A percentile compares a stretch with the other conserved stretches of the same genome.
Conservation (phyloP, 2,113 vertebrate species). For the Syngnathus floridae region DNA sequence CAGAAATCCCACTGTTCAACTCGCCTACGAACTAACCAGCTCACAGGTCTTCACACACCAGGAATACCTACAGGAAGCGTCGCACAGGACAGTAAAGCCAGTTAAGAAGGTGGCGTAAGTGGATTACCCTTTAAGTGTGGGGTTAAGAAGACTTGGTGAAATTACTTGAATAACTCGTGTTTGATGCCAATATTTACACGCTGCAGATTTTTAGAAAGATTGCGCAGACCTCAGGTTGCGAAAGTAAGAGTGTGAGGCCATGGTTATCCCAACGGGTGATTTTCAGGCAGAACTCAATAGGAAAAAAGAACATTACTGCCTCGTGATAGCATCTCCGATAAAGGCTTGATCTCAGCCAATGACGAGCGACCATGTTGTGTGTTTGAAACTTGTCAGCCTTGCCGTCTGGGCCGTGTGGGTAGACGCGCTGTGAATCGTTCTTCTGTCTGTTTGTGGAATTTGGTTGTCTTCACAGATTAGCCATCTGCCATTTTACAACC, state of each 20-base stretch:
- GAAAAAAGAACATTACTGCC: not conserved
- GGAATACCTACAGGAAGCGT: constrained; percentile 44
- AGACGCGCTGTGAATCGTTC: constrained; percentile 7
- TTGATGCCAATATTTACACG: not conserved
- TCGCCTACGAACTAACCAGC: constrained; percentile 15
- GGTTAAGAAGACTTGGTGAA: constrained; percentile 29
- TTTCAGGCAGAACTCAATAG: not conserved
- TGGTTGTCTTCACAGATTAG: constrained; percentile 61
- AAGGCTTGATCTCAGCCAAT: not conserved
- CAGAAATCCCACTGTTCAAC: constrained; percentile 25
- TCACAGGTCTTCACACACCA: constrained; percentile 30
- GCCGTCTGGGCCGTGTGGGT: constrained; percentile 14
- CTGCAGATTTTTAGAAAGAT: not conserved
- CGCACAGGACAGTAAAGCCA: constrained; percentile 32
- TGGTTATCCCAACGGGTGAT: not conserved
- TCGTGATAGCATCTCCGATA: not conserved
- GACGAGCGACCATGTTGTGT: not conserved
- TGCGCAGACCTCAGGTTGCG: not conserved
- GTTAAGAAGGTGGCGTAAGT: constrained; percentile 50
- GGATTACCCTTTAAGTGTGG: constrained; percentile 49
- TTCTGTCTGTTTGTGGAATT: constrained; percentile 22
- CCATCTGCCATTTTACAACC: constrained; percentile 49
- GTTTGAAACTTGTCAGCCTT: constrained; percentile 8
- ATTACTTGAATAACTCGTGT: constrained; percentile 22
- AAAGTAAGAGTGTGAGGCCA: not conserved